Conservation (phyloP, 2,888 invertebrate genomes). For the Noctuana brunneofusca region DNA sequence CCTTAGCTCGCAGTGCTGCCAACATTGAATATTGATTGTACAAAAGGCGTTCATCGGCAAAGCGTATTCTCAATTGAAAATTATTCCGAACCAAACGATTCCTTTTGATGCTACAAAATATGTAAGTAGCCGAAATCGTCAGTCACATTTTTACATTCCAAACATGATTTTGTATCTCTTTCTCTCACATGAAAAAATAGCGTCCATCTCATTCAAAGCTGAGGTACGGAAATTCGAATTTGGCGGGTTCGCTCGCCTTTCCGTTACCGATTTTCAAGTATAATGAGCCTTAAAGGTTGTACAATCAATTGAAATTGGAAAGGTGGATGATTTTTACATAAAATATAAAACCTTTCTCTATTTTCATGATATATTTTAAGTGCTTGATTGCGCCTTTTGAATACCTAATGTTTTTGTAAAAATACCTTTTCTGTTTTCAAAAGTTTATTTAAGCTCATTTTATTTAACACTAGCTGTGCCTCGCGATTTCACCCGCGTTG, state of each 20-base stretch:
- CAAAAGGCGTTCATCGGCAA: conserved; percentile 76
- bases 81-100: conserved; percentile 75
- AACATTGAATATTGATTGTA: conserved; percentile 83
- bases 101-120: conserved; percentile 81
- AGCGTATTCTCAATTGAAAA: conserved; percentile 83
- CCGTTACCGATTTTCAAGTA: conserved; percentile 73
- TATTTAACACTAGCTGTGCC: too few relatives aligned
- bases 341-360: conserved; percentile 17
- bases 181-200: conserved; percentile 48
- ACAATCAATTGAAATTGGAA: conserved; percentile 75
- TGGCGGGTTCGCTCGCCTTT: conserved; percentile 77
- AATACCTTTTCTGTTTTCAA: too few relatives aligned
- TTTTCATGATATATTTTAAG: conserved; percentile 13
- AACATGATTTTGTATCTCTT: conserved; percentile 38
- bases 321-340: conserved; percentile 47
- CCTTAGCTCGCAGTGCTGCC: conserved; percentile 46
- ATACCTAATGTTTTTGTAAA: neutral
- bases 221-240: conserved; percentile 80
- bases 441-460: too few relatives aligned
- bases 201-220: conserved; percentile 52
- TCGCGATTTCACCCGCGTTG: too few relatives aligned
- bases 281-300: conserved; percentile 77
- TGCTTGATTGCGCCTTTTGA: conserved; percentile 23
- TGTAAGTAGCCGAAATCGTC: conserved; percentile 79
- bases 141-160: conserved; percentile 71